Evolutionary conservation across 2,113 vertebrate genomes (phyloP).

Genomic region (Circaetus cinerascens): DNA sequence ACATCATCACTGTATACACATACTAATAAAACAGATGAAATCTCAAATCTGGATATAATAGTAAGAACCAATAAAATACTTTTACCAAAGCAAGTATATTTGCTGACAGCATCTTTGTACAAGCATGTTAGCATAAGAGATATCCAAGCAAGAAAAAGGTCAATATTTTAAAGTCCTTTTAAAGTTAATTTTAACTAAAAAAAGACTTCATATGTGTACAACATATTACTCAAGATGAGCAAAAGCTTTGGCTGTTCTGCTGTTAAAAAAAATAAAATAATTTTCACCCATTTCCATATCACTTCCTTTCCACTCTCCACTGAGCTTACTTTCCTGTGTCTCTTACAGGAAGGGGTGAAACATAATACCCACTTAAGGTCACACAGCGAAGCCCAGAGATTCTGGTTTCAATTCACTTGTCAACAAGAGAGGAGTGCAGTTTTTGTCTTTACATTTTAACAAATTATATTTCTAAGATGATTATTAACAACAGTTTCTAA

Average conservation of each 20-base stretch:
- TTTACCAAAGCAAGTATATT: neutral
- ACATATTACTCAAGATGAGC: neutral
- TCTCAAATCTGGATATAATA: neutral
- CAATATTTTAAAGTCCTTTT: neutral
- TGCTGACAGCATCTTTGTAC: neutral
- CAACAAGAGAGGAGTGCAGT: neutral
- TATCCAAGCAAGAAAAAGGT: neutral
- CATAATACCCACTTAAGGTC: neutral
- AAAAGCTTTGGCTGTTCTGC: neutral
- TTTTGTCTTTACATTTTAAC: neutral
- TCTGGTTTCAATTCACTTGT: neutral
- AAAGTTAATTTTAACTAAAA: neutral
- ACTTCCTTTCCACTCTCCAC: neutral
- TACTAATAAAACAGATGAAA: neutral
- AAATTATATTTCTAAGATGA: neutral
- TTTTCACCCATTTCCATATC: neutral
- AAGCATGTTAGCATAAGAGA: neutral
- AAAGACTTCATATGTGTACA: neutral
- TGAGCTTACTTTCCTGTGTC: neutral
- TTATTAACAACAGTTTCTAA: neutral
- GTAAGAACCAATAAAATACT: neutral
- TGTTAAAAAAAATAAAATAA: neutral
- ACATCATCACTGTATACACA: neutral
- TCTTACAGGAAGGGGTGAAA: neutral
- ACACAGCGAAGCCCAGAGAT: neutral